Conservation (phyloP, 2,888 invertebrate genomes). For the Dione vanillae region DNA sequence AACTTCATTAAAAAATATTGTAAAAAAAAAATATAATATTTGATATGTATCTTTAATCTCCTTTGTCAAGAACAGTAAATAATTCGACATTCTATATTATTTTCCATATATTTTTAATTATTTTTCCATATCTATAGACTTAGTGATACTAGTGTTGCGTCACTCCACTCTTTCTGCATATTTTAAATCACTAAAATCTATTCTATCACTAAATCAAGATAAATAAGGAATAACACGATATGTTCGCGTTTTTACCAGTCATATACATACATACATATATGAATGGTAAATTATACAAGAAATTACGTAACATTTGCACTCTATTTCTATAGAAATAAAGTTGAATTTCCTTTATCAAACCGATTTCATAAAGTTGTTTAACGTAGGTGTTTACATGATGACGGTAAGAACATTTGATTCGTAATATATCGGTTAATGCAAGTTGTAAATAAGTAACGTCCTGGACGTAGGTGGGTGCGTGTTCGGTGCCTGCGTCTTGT, state of each 20-base stretch:
- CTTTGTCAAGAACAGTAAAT: no score
- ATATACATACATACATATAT: slow-evolving; percentile 60
- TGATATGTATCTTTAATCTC: no score
- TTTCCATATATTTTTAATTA: neutral
- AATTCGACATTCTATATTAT: no score
- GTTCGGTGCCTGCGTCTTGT: slow-evolving; percentile 68
- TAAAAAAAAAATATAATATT: no score
- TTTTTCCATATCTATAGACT: neutral
- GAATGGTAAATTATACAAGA: slow-evolving; percentile 69
- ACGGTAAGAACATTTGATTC: slow-evolving; percentile 78
- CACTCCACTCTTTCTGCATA: neutral
- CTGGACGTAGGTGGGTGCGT: slow-evolving; percentile 62
- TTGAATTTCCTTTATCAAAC: slow-evolving; percentile 46
- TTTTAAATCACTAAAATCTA: neutral
- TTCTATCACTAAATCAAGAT: neutral
- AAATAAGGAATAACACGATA: slow-evolving; percentile 18
- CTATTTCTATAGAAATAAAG: slow-evolving; percentile 49
- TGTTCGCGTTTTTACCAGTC: slow-evolving; percentile 36
- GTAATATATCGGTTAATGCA: slow-evolving; percentile 70
- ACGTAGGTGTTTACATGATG: slow-evolving; percentile 78
- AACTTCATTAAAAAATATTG: no score
- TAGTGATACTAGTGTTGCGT: neutral
- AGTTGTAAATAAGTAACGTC: slow-evolving; percentile 71
- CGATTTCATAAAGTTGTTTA: slow-evolving; percentile 46
- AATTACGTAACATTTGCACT: slow-evolving; percentile 37